These are phyloP conservation scores for Amblyjoppa proteus DNA, from an alignment of 2,888 invertebrate genomes.

Conservation along the genomic window DNA sequence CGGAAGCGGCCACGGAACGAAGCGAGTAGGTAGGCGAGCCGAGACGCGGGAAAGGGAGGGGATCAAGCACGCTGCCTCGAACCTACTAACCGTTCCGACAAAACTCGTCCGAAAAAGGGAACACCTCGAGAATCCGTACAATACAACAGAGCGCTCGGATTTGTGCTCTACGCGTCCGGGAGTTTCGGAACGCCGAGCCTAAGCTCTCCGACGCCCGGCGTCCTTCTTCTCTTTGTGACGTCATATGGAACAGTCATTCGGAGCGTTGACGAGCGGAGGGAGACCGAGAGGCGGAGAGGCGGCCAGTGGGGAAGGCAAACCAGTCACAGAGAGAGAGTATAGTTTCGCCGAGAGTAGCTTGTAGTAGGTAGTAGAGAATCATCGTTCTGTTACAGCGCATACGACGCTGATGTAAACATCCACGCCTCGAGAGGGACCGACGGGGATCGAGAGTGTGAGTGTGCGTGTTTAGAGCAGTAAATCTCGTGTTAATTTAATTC, in stretches of 20 bases:
- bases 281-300: slow-evolving; percentile 32
- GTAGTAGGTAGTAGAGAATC: slow-evolving; percentile 64
- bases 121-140: slow-evolving; percentile 5
- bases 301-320: slow-evolving; percentile 35
- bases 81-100: slow-evolving; percentile 9
- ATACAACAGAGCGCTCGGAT: slow-evolving; percentile 2
- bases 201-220: slow-evolving; percentile 33
- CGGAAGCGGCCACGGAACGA: background rate
- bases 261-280: slow-evolving; percentile 61
- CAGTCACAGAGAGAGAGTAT: slow-evolving; percentile 41
- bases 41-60: background rate
- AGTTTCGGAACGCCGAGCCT: slow-evolving; percentile 29
- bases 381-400: slow-evolving; percentile 54
- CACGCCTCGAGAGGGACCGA: slow-evolving; percentile 46
- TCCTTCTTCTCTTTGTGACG: slow-evolving; percentile 67
- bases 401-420: slow-evolving; percentile 63
- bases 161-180: slow-evolving; percentile 32
- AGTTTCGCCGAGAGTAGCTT: slow-evolving; percentile 34
- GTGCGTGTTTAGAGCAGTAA: slow-evolving; percentile 4
- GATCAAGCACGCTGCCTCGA: background rate
- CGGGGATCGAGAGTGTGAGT: background rate
- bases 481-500: slow-evolving; percentile 30
- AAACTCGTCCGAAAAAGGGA: slow-evolving; percentile 3
- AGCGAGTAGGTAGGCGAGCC: background rate
- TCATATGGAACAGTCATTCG: slow-evolving; percentile 65